Percentiles rank a stretch among this genome's conserved stretches.
Conservation (phyloP, 2,888 invertebrate species). For the Blastobasis adustella region DNA sequence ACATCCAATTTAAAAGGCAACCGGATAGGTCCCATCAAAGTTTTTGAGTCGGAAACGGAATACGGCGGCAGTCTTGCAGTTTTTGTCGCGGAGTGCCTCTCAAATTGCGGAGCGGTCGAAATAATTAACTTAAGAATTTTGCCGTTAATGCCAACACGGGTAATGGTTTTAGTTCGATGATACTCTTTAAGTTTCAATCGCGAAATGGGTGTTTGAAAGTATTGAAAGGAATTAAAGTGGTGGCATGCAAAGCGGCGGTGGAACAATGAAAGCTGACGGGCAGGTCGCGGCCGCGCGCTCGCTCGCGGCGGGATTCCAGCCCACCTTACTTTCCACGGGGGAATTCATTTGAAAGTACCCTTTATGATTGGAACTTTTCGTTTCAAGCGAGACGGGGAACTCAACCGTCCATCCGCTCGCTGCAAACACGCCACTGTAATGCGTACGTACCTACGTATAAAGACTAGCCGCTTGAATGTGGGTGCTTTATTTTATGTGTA, state of each 20-base stretch:
- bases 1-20: slow-evolving; percentile 50
- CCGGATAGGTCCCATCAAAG: slow-evolving; percentile 40
- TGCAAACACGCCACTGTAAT: slow-evolving; percentile 3
- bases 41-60: slow-evolving; percentile 18
- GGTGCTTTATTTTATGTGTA: neutral
- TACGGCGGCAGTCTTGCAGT: slow-evolving; percentile 5
- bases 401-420: slow-evolving; percentile 2
- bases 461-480: neutral
- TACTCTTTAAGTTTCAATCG: slow-evolving; percentile 27
- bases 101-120: neutral
- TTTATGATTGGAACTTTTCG: slow-evolving; percentile 22
- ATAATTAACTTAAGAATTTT: too few species aligned
- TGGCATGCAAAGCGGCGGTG: slow-evolving; percentile 46
- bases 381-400: slow-evolving; percentile 15
- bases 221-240: slow-evolving; percentile 31
- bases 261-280: slow-evolving; percentile 58
- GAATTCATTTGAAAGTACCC: slow-evolving; percentile 45
- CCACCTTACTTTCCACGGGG: slow-evolving; percentile 50
- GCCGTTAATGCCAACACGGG: too few species aligned
- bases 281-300: slow-evolving; percentile 48
- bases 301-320: slow-evolving; percentile 41
- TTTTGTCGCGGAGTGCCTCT: slow-evolving; percentile 10
- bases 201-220: slow-evolving; percentile 27
- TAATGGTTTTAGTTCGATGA: too few species aligned
- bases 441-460: neutral